These are phyloP conservation scores for Desmodus rotundus DNA, from an alignment of 2,113 vertebrate genomes.

Conservation along the genomic window DNA sequence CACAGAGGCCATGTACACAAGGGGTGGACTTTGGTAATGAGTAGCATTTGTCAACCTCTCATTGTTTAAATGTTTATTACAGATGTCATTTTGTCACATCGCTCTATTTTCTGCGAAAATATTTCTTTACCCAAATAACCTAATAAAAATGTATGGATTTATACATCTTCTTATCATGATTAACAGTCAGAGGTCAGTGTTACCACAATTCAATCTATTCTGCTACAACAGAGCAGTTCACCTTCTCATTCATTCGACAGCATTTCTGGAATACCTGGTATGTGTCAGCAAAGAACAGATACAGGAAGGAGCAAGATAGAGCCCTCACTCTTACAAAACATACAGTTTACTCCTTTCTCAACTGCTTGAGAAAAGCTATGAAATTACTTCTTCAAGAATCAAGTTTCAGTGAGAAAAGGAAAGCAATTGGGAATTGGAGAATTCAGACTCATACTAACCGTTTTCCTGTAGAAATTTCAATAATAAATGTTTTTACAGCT, in stretches of 20 bases:
- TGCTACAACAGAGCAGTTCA: background rate
- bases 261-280: background rate
- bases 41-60: background rate
- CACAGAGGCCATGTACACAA: background rate
- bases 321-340: background rate
- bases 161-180: background rate
- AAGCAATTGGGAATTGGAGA: background rate
- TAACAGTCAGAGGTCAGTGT: background rate
- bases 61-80: background rate
- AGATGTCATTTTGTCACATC: background rate
- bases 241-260: background rate
- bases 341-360: background rate
- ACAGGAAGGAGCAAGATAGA: background rate
- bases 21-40: background rate
- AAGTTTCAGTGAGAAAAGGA: background rate
- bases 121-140: background rate
- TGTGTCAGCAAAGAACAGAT: background rate
- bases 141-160: background rate
- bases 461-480: background rate
- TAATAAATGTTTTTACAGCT: background rate
- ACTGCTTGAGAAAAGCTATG: background rate
- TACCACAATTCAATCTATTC: background rate
- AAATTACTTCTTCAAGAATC: background rate
- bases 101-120: background rate
- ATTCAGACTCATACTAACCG: background rate